Evolutionary conservation across 2,888 invertebrate genomes (phyloP).

Genomic region (Bellardia pandia): DNA sequence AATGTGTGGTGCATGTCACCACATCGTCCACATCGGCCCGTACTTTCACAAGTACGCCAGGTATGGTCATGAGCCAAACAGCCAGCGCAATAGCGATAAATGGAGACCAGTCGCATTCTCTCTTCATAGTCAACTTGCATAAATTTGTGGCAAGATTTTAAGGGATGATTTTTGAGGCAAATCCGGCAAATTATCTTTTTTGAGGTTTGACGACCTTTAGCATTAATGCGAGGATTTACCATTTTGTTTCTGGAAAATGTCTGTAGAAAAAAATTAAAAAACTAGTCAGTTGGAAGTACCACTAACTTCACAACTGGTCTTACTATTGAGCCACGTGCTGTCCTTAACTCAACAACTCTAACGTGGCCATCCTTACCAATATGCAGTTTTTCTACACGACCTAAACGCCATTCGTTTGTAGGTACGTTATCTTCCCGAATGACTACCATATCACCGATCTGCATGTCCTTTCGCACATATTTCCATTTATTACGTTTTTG

Average conservation of each 20-base stretch:
- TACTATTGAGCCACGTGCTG: neutral
- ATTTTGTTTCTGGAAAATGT: slow-evolving; percentile 2
- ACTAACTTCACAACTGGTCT: slow-evolving; percentile 42
- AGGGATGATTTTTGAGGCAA: slow-evolving; percentile 2
- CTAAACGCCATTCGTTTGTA: neutral
- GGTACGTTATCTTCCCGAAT: no score
- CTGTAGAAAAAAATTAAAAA: neutral
- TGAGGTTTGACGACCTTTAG: neutral
- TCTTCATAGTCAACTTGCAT: neutral
- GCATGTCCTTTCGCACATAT: neutral
- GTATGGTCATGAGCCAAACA: slow-evolving; percentile 34
- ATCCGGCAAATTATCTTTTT: slow-evolving; percentile 18
- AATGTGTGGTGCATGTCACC: slow-evolving; percentile 26
- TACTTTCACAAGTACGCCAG: slow-evolving; percentile 31
- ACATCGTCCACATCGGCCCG: neutral
- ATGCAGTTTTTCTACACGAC: neutral
- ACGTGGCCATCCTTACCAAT: slow-evolving; percentile 34
- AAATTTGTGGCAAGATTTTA: slow-evolving; percentile 8
- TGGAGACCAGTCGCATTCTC: slow-evolving; percentile 2
- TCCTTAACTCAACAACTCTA: slow-evolving; percentile 33
- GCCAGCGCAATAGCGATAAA: slow-evolving; percentile 7
- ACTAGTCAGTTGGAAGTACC: no score
- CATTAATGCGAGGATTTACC: neutral
- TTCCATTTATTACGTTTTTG: slow-evolving; percentile 29
- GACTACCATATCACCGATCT: slow-evolving; percentile 18